Conservation (phyloP, 2,113 vertebrate species). For the Mionectes macconnelli region DNA sequence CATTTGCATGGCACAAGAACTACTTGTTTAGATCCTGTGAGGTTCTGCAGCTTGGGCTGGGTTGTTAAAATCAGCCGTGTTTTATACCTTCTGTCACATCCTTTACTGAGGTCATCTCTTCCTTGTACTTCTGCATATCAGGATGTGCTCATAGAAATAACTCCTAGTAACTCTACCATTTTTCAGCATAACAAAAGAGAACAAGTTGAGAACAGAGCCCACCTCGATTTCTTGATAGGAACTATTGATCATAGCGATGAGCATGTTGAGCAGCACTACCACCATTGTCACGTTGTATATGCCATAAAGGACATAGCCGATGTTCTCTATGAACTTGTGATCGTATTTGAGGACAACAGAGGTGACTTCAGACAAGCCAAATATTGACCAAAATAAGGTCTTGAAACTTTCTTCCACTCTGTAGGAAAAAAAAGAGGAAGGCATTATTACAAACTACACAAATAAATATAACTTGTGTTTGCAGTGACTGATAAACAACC, state of each 20-base stretch:
- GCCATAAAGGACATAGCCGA: constrained; percentile 86
- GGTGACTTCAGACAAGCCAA: constrained; percentile 87
- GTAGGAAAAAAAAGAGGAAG: not conserved
- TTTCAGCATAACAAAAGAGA: not conserved
- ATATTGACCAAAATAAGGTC: constrained; percentile 91
- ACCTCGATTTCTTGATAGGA: constrained; percentile 92
- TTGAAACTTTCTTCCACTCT: constrained; percentile 92
- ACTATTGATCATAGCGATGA: constrained; percentile 91
- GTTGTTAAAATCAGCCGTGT: not conserved
- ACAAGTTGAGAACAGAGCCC: not conserved
- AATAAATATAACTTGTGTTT: not conserved
- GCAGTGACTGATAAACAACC: not conserved
- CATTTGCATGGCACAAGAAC: rapidly evolving
- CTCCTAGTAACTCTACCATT: not conserved
- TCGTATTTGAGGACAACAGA: constrained; percentile 90
- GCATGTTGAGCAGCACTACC: constrained; percentile 88
- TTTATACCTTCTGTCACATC: not conserved
- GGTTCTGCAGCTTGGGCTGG: not conserved
- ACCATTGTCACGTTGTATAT: constrained; percentile 91
- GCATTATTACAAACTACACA: not conserved
- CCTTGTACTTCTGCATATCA: not conserved
- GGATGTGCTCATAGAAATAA: not conserved
- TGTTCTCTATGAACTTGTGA: constrained; percentile 91
- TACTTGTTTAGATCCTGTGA: not conserved
- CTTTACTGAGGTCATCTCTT: not conserved